A percentile compares a stretch with the other conserved stretches of the same genome.
phyloP scores from a whole-genome alignment of 2,888 invertebrate genomes.

The Drosophila algonquin region DNA sequence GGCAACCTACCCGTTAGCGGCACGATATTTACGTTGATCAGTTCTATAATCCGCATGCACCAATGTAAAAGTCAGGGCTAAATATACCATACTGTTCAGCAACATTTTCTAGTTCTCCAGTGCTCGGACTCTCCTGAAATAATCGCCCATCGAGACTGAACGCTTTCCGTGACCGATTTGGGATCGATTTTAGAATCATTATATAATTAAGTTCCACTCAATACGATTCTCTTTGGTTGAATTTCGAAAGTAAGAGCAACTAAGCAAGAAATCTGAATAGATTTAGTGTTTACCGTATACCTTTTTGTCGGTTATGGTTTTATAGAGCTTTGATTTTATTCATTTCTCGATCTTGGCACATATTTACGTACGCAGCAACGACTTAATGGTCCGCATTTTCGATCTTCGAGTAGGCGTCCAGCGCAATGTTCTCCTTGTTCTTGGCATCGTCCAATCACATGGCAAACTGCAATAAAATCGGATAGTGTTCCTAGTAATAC shows the following conservation, averaged over 20 bases:
- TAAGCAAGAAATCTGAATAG: too few relatives aligned
- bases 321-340: too few relatives aligned
- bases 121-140: not conserved
- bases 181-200: too few relatives aligned
- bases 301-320: too few relatives aligned
- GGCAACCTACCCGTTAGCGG: not conserved
- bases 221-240: not conserved
- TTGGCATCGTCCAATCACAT: not conserved
- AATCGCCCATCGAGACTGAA: too few relatives aligned
- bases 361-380: not conserved
- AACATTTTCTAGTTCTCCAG: not conserved
- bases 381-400: accelerated
- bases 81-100: too few relatives aligned
- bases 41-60: not conserved
- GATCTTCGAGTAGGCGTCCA: not conserved
- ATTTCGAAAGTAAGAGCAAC: not conserved
- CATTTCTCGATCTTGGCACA: not conserved
- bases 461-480: not conserved
- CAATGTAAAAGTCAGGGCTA: not conserved
- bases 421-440: not conserved
- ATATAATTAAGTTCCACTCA: not conserved
- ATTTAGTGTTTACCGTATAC: too few relatives aligned
- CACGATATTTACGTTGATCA: not conserved
- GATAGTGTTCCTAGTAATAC: not conserved
- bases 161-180: not conserved